phyloP scores from a whole-genome alignment of 2,797 vertebrate genomes.

The Smutsia gigantea region DNA sequence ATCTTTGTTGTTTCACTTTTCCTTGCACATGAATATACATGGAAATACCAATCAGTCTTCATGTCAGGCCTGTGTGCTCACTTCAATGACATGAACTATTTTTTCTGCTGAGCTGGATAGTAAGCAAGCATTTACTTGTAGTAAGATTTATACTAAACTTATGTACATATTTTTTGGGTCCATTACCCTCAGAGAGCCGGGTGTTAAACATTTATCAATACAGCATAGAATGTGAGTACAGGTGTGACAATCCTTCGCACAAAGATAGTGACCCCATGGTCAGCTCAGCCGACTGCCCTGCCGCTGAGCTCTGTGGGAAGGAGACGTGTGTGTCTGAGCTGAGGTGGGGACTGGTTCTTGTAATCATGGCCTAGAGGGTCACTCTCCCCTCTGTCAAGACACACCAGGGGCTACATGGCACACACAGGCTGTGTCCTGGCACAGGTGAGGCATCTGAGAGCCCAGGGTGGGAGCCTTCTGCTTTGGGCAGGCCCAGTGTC shows the following conservation, averaged over 20 bases:
- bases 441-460: background rate
- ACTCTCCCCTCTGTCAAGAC: background rate
- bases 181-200: rapidly evolving
- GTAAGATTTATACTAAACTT: background rate
- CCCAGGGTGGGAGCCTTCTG: background rate
- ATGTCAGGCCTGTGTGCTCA: background rate
- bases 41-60: background rate
- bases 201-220: background rate
- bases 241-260: rapidly evolving
- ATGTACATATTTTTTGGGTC: background rate
- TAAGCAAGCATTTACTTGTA: background rate
- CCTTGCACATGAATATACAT: background rate
- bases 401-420: background rate
- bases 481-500: background rate
- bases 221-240: background rate
- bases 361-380: background rate
- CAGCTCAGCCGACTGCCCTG: background rate
- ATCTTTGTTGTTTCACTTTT: background rate
- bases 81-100: background rate
- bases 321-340: background rate
- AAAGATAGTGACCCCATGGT: rapidly evolving
- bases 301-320: background rate
- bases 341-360: background rate
- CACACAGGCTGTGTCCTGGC: background rate
- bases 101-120: background rate